Conservation (phyloP, 1,140 invertebrate species). For the Monomorium pharaonis region DNA sequence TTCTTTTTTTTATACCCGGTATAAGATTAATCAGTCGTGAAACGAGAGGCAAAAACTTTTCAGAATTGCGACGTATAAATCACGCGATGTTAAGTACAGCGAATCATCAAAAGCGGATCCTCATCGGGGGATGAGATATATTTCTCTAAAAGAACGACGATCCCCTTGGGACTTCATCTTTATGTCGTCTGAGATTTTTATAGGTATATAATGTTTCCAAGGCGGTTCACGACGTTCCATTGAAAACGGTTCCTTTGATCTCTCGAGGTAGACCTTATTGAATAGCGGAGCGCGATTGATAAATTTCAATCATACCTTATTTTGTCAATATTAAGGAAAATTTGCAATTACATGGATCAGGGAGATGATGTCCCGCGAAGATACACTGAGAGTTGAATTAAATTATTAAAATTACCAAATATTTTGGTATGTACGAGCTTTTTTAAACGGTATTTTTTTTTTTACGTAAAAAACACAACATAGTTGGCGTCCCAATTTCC, state of each 20-base stretch:
- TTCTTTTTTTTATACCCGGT: background rate
- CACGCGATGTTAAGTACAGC: conserved; percentile 16
- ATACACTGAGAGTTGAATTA: conserved; percentile 66
- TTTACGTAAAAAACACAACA: background rate
- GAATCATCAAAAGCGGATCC: conserved; percentile 52
- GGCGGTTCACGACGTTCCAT: conserved; percentile 59
- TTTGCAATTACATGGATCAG: conserved; percentile 78
- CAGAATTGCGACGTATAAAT: background rate
- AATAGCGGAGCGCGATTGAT: conserved; percentile 67
- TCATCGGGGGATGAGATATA: conserved; percentile 22
- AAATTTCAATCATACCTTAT: conserved; percentile 72
- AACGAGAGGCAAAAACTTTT: conserved; percentile 8
- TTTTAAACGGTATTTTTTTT: background rate
- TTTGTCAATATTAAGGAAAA: conserved; percentile 76
- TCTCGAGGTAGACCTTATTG: conserved; percentile 72
- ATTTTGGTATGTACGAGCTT: conserved; percentile 19
- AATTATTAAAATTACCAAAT: background rate
- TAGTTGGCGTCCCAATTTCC: background rate
- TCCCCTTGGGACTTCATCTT: conserved; percentile 19
- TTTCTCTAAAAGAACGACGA: background rate
- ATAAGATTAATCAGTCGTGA: conserved; percentile 31
- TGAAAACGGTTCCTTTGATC: conserved; percentile 74
- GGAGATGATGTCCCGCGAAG: background rate
- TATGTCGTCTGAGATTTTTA: conserved; percentile 63
- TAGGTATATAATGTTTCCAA: conserved; percentile 69